phyloP scores from a whole-genome alignment of 2,888 invertebrate species.

The Rutpela maculata region DNA sequence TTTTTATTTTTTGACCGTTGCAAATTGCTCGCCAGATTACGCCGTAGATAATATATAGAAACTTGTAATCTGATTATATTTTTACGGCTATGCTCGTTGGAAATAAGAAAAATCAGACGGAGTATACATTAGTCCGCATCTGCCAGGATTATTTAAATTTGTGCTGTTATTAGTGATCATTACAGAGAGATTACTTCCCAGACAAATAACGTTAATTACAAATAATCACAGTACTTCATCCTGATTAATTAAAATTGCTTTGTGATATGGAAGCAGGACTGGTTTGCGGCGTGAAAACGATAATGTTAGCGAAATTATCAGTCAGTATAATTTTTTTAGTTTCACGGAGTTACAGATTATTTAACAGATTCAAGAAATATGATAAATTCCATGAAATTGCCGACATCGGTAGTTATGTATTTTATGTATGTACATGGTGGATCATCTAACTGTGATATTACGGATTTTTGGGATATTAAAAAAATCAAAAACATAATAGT shows the following conservation, averaged over 20 bases:
- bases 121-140: slow-evolving; percentile 20
- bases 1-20: slow-evolving; percentile 27
- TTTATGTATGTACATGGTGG: too few relatives aligned
- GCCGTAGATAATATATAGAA: slow-evolving; percentile 16
- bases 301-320: neutral
- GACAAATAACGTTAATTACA: slow-evolving; percentile 15
- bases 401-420: too few relatives aligned
- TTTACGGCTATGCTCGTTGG: neutral
- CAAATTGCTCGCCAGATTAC: slow-evolving; percentile 37
- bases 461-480: too few relatives aligned
- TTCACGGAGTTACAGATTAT: too few relatives aligned
- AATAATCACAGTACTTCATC: neutral
- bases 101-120: slow-evolving; percentile 2
- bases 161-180: slow-evolving; percentile 14
- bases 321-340: too few relatives aligned
- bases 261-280: neutral
- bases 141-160: slow-evolving; percentile 11
- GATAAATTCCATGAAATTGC: too few relatives aligned
- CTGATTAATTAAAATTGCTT: neutral
- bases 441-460: too few relatives aligned
- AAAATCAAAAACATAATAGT: too few relatives aligned
- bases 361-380: too few relatives aligned
- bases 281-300: neutral
- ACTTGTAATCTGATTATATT: slow-evolving; percentile 36
- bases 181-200: slow-evolving; percentile 1